Evolutionary conservation across 2,888 invertebrate genomes (phyloP).

Genomic region (Diarsia mendica): DNA sequence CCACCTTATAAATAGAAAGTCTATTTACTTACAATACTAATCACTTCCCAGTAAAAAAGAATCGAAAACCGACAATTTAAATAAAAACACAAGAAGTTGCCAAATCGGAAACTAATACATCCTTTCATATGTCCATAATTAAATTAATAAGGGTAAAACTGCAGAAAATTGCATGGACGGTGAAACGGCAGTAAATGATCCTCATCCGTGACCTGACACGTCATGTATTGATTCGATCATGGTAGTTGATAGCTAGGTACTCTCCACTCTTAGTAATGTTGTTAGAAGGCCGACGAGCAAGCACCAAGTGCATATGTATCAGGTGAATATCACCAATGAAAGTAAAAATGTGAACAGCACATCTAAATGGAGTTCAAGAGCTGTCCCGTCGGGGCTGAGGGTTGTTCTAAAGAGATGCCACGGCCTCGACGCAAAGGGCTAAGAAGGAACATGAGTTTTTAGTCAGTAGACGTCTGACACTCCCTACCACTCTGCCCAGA

Average conservation of each 20-base stretch:
- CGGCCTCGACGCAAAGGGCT: too few species aligned
- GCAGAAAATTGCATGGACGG: constrained; percentile 56
- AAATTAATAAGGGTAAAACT: constrained; percentile 51
- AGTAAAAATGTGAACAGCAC: background rate
- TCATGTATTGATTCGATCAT: constrained; percentile 46
- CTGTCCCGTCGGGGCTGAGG: too few species aligned
- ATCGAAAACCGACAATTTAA: background rate
- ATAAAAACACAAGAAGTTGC: constrained; percentile 17
- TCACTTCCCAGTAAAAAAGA: background rate
- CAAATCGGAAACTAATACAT: constrained; percentile 37
- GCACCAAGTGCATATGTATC: background rate
- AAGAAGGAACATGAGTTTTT: too few species aligned
- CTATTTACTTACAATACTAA: background rate
- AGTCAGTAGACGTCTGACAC: too few species aligned
- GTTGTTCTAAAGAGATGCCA: too few species aligned
- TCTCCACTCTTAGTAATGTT: constrained; percentile 18
- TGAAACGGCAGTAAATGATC: constrained; percentile 54
- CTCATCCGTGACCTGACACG: constrained; percentile 57
- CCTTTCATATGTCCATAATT: constrained; percentile 29
- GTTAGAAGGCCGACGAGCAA: background rate
- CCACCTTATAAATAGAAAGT: background rate
- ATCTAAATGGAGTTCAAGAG: background rate
- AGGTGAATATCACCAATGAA: background rate
- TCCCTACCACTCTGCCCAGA: too few species aligned
- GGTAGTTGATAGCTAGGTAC: constrained; percentile 2